Conservation (phyloP, 2,888 invertebrate genomes). For the Drosophila nigricruria region DNA sequence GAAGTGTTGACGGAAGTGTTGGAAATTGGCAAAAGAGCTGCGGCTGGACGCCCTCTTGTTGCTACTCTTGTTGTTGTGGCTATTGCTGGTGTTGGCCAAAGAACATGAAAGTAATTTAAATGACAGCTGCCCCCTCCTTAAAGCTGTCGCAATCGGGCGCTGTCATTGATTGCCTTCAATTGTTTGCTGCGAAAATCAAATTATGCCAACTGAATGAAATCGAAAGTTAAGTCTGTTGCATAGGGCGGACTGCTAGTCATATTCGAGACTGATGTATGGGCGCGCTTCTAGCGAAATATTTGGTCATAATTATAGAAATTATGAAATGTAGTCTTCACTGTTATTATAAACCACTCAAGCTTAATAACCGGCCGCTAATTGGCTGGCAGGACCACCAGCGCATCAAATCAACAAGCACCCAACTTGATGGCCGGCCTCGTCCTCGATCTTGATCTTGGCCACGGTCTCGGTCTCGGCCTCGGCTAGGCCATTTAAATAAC, state of each 20-base stretch:
- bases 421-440: slow-evolving; percentile 17
- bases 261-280: background rate
- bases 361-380: slow-evolving; percentile 77
- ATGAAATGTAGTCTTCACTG: slow-evolving; percentile 47
- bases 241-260: background rate
- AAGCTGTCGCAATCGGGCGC: slow-evolving; percentile 19
- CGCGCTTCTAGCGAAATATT: slow-evolving; percentile 2
- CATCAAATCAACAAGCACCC: slow-evolving; percentile 63
- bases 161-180: slow-evolving; percentile 69
- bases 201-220: slow-evolving; percentile 57
- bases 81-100: slow-evolving; percentile 27
- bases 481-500: slow-evolving; percentile 74
- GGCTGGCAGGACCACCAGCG: slow-evolving; percentile 75
- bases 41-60: slow-evolving; percentile 19
- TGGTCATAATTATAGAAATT: slow-evolving; percentile 62
- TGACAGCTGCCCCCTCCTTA: slow-evolving; percentile 38
- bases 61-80: slow-evolving; percentile 23
- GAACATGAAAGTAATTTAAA: slow-evolving; percentile 75
- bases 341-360: slow-evolving; percentile 79
- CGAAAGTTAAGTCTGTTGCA: slow-evolving; percentile 52
- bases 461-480: slow-evolving; percentile 8
- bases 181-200: slow-evolving; percentile 60
- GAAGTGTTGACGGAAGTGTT: slow-evolving; percentile 79
- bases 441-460: slow-evolving; percentile 33
- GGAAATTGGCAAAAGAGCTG: slow-evolving; percentile 68